These are phyloP conservation scores for Ceratothoa steindachneri DNA, from an alignment of 2,888 invertebrate species.

Conservation along the genomic window DNA sequence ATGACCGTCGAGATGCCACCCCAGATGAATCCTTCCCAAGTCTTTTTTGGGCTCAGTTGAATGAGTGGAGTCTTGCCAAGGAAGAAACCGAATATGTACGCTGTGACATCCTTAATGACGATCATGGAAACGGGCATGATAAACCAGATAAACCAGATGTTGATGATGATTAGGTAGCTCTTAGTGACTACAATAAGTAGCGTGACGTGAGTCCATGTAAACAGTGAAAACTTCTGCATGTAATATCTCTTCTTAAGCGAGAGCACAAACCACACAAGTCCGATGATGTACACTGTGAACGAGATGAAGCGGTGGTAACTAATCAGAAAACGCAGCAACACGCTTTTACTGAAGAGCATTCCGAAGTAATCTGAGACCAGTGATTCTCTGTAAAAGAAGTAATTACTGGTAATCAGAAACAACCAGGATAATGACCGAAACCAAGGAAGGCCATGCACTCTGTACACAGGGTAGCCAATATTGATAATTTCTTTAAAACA, in stretches of 20 bases:
- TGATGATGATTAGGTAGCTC: constrained; percentile 97
- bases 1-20: constrained; percentile 93
- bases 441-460: constrained; percentile 97
- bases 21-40: constrained; percentile 99
- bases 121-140: constrained; percentile 99
- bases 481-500: constrained; percentile 99
- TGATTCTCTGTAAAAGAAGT: constrained; percentile 99
- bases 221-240: constrained; percentile 97
- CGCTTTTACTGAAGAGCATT: constrained; percentile 80
- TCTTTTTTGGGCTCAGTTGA: constrained; percentile 98
- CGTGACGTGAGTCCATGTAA: constrained; percentile 99
- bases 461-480: constrained; percentile 96
- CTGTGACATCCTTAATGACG: constrained; percentile 99
- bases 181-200: constrained; percentile 96
- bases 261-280: constrained; percentile 97
- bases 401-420: constrained; percentile 95
- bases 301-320: constrained; percentile 97
- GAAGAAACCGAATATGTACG: constrained; percentile 99
- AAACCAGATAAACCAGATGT: constrained; percentile 70
- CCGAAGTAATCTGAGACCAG: constrained; percentile 91
- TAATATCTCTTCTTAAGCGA: constrained; percentile 98
- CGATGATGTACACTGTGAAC: constrained; percentile 91
- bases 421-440: constrained; percentile 99
- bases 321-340: constrained; percentile 85
- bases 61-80: constrained; percentile 98